Percentiles rank a stretch among this genome's conserved stretches.
phyloP scores from a whole-genome alignment of 2,888 invertebrate genomes.

The Acleris cristana region DNA sequence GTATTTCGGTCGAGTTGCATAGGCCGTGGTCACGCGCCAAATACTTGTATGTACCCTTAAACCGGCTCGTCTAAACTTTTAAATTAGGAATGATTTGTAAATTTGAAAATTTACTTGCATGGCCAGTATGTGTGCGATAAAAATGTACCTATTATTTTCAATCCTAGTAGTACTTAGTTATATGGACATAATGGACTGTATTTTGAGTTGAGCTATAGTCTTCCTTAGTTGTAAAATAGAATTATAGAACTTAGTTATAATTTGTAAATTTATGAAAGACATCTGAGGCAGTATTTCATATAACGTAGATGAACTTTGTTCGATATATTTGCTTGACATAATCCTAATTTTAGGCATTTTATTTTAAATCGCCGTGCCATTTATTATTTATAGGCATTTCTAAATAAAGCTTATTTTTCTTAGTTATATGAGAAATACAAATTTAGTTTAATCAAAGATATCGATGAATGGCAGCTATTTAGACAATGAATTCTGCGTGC shows the following conservation, averaged over 20 bases:
- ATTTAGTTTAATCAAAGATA: slow-evolving; percentile 14
- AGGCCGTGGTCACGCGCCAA: too few relatives aligned
- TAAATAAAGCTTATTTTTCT: slow-evolving; percentile 11
- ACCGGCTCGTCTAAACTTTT: too few relatives aligned
- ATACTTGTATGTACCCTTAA: too few relatives aligned
- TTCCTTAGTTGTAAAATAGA: slow-evolving; percentile 42
- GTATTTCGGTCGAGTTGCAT: too few relatives aligned
- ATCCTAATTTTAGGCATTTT: slow-evolving; percentile 11
- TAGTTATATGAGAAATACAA: slow-evolving; percentile 8
- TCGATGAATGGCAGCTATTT: slow-evolving; percentile 31
- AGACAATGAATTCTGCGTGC: slow-evolving; percentile 65
- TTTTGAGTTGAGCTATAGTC: slow-evolving; percentile 32
- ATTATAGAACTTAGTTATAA: slow-evolving; percentile 39
- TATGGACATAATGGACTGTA: slow-evolving; percentile 7
- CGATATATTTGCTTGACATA: slow-evolving; percentile 46
- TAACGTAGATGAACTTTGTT: slow-evolving; percentile 52
- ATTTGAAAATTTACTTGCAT: slow-evolving; percentile 43
- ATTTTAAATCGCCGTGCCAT: slow-evolving; percentile 41
- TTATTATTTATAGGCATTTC: slow-evolving; percentile 25
- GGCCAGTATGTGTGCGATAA: slow-evolving; percentile 15
- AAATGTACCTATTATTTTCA: background rate
- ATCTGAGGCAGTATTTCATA: slow-evolving; percentile 82
- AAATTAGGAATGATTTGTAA: slow-evolving; percentile 30
- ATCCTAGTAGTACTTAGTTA: slow-evolving; percentile 5
- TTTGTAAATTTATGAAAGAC: slow-evolving; percentile 72